Base-by-base conservation (phyloP, 2,888 invertebrate genomes). In the Drepanosiphum platanoidis region DNA sequence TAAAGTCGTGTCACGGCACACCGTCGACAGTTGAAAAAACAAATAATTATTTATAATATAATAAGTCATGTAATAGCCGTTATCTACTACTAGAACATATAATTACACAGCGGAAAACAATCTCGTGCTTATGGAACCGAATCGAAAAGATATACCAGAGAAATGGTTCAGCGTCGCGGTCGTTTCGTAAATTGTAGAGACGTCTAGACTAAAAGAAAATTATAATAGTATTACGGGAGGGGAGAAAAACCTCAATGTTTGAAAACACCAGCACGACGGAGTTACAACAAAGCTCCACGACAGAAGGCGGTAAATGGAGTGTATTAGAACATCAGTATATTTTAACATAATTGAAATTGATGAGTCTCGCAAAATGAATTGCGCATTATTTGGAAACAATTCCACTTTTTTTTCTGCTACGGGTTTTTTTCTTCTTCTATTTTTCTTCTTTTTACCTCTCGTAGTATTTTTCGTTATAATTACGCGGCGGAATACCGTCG, bases 291-390 rank as follows among this genome's bases (percentile, higher is more conserved):
- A n/a, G 27, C 9, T 61, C 27, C 61, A 7, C 58, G 58, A 77
- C 75, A 77, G 75, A 77, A 36, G 36, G 36, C n/a, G 75, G 58
- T 77, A 77, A 77, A 77, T 77, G 75, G 36, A 61, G 75, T 58
- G 58, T 36, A 27, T 27, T 42, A 18, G 75, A 34, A 36, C 58
- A 61, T 61, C 36, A 58, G 58, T 36, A 36, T 77, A 77, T 77
- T 77, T 77, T 77, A 36, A 36, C 75, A 61, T 77, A 58, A 77
- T 77, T 77, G 75, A 77, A 77, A 77, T 77, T 58, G 36, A 77
- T 77, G 58, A 58, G 58, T 27, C 13, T 46, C 11, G 9, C 13
- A 22, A 9, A 61, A 27, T 58, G 22, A 58, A 58, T 61, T 7
- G 27, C 22, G 22, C 27, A 27, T 61, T 61, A 61, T 61, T 61